phyloP scores from a whole-genome alignment of 2,113 vertebrate species.

The Scomber colias region DNA sequence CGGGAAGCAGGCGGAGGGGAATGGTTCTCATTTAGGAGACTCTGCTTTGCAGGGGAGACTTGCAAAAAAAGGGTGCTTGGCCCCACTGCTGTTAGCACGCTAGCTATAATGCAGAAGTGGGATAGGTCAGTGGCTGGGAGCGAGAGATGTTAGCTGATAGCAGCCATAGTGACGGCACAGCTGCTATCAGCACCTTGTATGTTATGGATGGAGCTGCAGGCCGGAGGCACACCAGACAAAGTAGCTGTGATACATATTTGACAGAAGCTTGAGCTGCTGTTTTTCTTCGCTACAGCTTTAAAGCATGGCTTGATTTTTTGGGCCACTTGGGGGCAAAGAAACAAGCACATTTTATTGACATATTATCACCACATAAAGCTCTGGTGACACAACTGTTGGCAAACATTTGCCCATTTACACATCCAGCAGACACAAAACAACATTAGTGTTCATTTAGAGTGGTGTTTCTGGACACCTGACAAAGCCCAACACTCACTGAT shows the following conservation, averaged over 20 bases:
- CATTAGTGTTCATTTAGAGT: no score
- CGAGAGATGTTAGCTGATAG: conserved; percentile 54
- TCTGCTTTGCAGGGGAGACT: conserved; percentile 70
- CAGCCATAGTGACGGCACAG: conserved; percentile 22
- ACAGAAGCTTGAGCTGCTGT: neutral
- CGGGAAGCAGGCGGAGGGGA: conserved; percentile 75
- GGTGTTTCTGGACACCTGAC: no score
- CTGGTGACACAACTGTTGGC: no score
- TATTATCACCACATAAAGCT: no score
- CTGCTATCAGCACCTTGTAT: conserved; percentile 26
- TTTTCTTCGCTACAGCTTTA: neutral
- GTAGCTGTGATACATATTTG: neutral
- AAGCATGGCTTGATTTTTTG: neutral
- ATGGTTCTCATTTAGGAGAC: conserved; percentile 95
- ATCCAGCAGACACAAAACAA: no score
- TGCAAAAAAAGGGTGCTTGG: conserved; percentile 87
- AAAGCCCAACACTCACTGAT: no score
- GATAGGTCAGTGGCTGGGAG: conserved; percentile 82
- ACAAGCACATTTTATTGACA: neutral
- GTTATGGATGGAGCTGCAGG: conserved; percentile 31
- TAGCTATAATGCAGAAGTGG: conserved; percentile 84
- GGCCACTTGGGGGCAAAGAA: neutral
- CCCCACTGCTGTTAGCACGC: conserved; percentile 88
- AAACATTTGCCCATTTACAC: no score
- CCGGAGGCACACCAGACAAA: conserved; percentile 5